These are phyloP conservation scores for Chloroclystis v-ata DNA, from an alignment of 2,888 invertebrate genomes.

Conservation along the genomic window DNA sequence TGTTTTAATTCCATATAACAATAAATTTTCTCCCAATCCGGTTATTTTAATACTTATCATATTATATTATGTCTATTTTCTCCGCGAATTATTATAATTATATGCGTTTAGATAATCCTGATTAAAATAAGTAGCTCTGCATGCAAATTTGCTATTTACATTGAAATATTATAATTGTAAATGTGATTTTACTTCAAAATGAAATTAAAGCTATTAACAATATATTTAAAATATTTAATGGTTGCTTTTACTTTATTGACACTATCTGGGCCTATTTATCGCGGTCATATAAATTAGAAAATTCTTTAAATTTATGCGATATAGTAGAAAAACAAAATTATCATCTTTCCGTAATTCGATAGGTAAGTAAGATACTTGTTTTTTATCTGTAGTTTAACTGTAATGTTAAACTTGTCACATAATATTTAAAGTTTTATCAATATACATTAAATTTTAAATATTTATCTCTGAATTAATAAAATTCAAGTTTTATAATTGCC, in stretches of 20 bases:
- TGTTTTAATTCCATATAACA: constrained; percentile 7
- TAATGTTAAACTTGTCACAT: constrained; percentile 8
- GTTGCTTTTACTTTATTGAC: neutral
- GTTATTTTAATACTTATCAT: neutral
- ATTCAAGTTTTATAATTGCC: neutral
- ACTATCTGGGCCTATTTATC: neutral
- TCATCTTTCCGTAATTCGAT: constrained; percentile 4
- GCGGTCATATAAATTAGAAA: constrained; percentile 1
- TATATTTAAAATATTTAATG: neutral
- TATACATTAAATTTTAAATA: neutral
- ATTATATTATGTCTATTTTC: neutral
- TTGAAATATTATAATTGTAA: constrained; percentile 1
- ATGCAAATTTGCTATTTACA: neutral
- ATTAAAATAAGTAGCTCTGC: neutral
- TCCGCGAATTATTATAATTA: neutral
- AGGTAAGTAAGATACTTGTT: neutral
- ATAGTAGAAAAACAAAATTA: neutral
- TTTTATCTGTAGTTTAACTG: constrained; percentile 2
- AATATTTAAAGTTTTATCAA: constrained; percentile 5
- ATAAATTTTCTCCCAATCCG: neutral
- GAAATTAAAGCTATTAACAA: neutral
- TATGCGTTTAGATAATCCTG: neutral
- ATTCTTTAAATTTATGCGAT: neutral
- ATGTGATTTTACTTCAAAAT: neutral
- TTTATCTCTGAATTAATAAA: neutral